Conservation (phyloP, 2,797 vertebrate genomes). For the Melanotaenia maccullochi region DNA sequence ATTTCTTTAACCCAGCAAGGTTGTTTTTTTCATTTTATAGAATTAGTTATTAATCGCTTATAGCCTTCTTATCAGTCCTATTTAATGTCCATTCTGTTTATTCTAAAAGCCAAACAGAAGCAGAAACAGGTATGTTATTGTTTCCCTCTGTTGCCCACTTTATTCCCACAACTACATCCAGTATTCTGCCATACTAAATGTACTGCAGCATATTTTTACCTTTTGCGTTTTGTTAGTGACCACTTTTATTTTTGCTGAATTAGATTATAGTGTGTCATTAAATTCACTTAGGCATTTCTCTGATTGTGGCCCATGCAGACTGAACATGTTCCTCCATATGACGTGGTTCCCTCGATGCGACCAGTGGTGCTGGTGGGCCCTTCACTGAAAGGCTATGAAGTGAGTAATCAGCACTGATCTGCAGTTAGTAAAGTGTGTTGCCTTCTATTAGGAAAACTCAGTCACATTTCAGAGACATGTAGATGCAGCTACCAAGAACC, state of each 20-base stretch:
- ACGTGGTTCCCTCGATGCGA: slow-evolving; percentile 96
- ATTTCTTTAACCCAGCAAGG: neutral
- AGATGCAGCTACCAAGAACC: no score
- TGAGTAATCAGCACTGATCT: slow-evolving; percentile 51
- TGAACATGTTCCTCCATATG: slow-evolving; percentile 92
- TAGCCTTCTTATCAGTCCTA: slow-evolving; percentile 20
- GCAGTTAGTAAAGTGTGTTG: neutral
- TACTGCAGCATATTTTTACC: neutral
- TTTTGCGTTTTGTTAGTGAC: neutral
- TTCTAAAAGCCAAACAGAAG: slow-evolving; percentile 97
- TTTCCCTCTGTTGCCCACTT: slow-evolving; percentile 3
- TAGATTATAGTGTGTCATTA: neutral
- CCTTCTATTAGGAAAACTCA: neutral
- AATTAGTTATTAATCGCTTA: neutral
- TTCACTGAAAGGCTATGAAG: slow-evolving; percentile 97
- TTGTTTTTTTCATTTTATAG: neutral
- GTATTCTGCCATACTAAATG: neutral
- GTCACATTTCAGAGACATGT: neutral
- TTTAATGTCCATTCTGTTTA: slow-evolving; percentile 82
- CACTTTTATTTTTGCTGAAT: slow-evolving; percentile 1
- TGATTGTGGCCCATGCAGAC: slow-evolving; percentile 79
- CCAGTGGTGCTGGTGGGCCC: slow-evolving; percentile 96
- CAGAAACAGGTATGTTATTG: slow-evolving; percentile 92
- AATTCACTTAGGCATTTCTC: neutral
- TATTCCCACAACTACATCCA: neutral